Evolutionary conservation across 2,113 vertebrate genomes (phyloP), one percentile per base, ranked within the genome.

Genomic region (Alaudala cheleensis): DNA sequence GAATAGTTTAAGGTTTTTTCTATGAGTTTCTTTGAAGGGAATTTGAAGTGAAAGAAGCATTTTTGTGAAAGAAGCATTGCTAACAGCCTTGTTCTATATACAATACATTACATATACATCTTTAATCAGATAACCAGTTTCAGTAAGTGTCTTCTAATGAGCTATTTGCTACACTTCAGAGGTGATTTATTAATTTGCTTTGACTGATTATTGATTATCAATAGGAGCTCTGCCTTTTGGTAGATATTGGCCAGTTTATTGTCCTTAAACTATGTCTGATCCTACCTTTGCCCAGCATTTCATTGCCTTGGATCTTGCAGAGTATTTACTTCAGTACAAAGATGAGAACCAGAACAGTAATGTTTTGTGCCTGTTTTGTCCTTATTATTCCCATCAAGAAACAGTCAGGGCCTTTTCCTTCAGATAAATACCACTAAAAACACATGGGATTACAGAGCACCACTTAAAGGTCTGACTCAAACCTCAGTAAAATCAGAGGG

Each of bases 91-190:
- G 86, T 95, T 95, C 81, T 94, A 82, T 70, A 89, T 44, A 64
- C 20, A 76, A 90, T 47, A 92, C 23, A 86, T 85, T 87, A 79
- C 26, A 73, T 16, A 92, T 29, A 95, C 56, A 86, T 94, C 74
- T 95, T 88, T 96, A 96, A 96, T 95, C 84, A 86, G 61, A 88
- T 86, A 77, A 90, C 11, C n/a, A 47, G 14, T 66, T 93, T 81
- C 82, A 86, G 58, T 58, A 70, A 67, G 60, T 90, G 31, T 51
- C 34, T 90, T 5, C 47, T 92, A 90, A 90, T 54, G 31, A 93
- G 20, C 29, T 73, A 62, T 81, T 80, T 94, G 37, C 62, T 90
- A 58, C 60, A 84, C 78, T 97, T 95, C 78, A 81, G 69, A 85
- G 42, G 60, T 94, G 66, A 91, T 86, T 94, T 95, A 85, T 82